Conservation (phyloP, 1,140 invertebrate species). For the Sycophila sp. region DNA sequence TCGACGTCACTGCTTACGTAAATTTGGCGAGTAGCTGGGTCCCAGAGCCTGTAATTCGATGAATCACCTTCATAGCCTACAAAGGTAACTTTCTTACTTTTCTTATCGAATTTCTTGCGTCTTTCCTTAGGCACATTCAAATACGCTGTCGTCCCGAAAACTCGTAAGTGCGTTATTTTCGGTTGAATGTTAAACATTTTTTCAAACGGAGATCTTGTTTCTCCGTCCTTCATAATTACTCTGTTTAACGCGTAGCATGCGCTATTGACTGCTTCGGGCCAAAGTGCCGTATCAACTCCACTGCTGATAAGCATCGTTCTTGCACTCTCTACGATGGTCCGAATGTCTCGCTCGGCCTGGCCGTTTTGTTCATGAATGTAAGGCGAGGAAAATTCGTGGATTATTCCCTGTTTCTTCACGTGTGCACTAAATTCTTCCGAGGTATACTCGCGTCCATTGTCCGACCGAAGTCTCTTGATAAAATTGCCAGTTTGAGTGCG, state of each 20-base stretch:
- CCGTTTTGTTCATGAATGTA: conserved; percentile 57
- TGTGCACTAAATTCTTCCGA: conserved; percentile 1
- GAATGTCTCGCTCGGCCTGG: conserved; percentile 53
- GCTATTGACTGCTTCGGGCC: conserved; percentile 62
- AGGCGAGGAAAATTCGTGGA: conserved; percentile 40
- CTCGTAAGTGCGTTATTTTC: conserved; percentile 43
- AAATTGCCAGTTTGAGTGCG: conserved; percentile 49
- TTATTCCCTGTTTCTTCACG: conserved; percentile 22
- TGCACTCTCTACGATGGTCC: conserved; percentile 56
- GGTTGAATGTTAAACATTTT: conserved; percentile 22
- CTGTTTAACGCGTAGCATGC: conserved; percentile 45
- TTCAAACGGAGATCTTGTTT: conserved; percentile 55
- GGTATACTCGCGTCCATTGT: conserved; percentile 35
- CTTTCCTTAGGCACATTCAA: conserved; percentile 49
- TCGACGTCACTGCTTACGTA: conserved; percentile 15
- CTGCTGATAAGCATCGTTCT: conserved; percentile 52
- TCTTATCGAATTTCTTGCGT: conserved; percentile 48
- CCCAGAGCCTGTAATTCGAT: conserved; percentile 35
- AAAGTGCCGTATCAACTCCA: conserved; percentile 53
- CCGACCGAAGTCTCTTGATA: conserved; percentile 43
- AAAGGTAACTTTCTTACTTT: conserved; percentile 37
- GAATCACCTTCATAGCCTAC: conserved; percentile 32
- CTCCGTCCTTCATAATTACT: conserved; percentile 38
- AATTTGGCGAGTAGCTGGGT: background rate
- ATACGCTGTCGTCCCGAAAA: conserved; percentile 51